Evolutionary conservation across 2,888 invertebrate species (phyloP), one percentile per base, ranked within the genome.

Genomic region (Hydroisotoma schaefferi): DNA sequence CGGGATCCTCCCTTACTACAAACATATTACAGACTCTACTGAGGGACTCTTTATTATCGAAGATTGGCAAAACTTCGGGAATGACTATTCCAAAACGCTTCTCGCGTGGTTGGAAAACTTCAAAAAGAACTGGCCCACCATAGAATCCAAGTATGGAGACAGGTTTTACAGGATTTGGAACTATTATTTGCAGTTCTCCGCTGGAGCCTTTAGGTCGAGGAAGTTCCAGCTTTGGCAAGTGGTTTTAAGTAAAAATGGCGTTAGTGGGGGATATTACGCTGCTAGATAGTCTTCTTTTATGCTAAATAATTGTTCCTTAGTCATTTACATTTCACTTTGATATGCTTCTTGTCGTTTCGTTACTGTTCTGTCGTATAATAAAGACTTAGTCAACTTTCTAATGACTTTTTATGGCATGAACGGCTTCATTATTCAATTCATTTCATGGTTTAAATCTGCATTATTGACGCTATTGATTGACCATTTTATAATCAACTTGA

Each of bases 41-140:
- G 63, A 70, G 26, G 55, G 53, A 15, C 46, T 53, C 12, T 71
- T 69, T 46, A 53, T 65, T 20, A 29, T 72, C 12, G 70, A 72
- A 33, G 70, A 70, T 38, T 70, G 69, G 68, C 68, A 71, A 33
- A 68, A 68, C 33, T 64, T 71, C 47, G 71, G 71, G 2, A 22
- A 60, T 33, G 69, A 71, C 33, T 72, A 72, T 29, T 61, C 62
- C 54, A 65, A 62, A 57, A 72, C 69, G 22, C 53, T 71, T 1
- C 5, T 51, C 3, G 68, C 65, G 1, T 71, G 71, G 71, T 55
- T 54, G 44, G 61, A 60, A 1, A 68, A 68, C 22, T 71, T 71
- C 54, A 25, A 55, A 10, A 58, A 58, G 33, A 64, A 63, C 33
- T 71, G 69, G 71, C 58, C 64, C 5, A 59, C 53, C 20, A 55